Evolutionary conservation across 2,797 vertebrate species (phyloP), one percentile per base, ranked within the genome.

Genomic region (Semotilus atromaculatus): DNA sequence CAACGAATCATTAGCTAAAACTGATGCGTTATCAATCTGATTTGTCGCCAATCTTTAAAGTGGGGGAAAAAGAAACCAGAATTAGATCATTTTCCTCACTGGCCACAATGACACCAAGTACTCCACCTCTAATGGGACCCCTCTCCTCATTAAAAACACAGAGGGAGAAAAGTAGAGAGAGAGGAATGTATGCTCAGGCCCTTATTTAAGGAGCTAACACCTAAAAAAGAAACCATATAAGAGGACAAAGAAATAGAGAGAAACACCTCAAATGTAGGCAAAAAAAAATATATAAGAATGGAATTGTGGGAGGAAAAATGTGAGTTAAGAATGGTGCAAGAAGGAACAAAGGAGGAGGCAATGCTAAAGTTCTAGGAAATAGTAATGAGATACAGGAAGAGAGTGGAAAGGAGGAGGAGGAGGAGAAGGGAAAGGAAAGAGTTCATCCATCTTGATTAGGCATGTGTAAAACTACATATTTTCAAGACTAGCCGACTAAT

Each of bases 131-230:
- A 94, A 94, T 93, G 89, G 90, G 89, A 92, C 90, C 89, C 80
- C 89, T 92, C 89, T 93, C 88, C 92, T 93, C 93, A 94, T 95
- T 95, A 94, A 93, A 93, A 92, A 94, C 89, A 88, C 90, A 88
- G 91, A 90, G 92, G 89, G 91, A 90, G 91, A 84, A 73, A 88
- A 38, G 85, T 26, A 23, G 64, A 19, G n/a, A 70, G 43, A 60
- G 48, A 6, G 43, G 26, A 34, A 84, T 53, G 40, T 64, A 62
- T 58, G 40, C 55, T 58, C 31, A 31, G 67, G 31, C 40, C 81
- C 29, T 70, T 51, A 48, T 31, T 58, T 60, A 70, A 72, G 38
- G 23, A 62, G 34, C 48, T n/a, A 79, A 70, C 51, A 71, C 40
- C 81, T 75, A 75, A 83, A 83, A 83, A 83, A 55, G 67, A 62